Conservation (phyloP, 2,797 vertebrate genomes). For the Syncerus caffer region DNA sequence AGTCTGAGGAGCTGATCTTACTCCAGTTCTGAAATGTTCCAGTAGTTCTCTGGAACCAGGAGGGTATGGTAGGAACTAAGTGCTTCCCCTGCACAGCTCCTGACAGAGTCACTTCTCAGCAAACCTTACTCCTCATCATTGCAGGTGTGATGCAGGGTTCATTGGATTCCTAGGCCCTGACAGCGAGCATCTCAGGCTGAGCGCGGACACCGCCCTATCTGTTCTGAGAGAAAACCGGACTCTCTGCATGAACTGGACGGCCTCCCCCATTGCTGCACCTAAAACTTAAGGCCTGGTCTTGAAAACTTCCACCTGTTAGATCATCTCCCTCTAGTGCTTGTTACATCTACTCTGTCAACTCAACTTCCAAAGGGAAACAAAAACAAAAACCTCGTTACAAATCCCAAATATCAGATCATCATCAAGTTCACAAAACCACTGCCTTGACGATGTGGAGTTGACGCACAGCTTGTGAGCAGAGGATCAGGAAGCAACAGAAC, state of each 20-base stretch:
- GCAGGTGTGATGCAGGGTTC: accelerated
- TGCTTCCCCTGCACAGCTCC: not conserved
- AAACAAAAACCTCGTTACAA: not conserved
- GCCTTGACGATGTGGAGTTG: not conserved
- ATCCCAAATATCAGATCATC: not conserved
- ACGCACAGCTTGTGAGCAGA: not conserved
- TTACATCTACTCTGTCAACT: not conserved
- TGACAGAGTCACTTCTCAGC: not conserved
- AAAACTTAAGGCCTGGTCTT: not conserved
- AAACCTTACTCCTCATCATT: accelerated
- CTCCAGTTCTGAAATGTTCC: not conserved
- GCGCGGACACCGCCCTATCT: no score
- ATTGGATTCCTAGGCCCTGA: not conserved
- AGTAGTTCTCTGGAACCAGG: not conserved
- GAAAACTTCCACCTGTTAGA: not conserved
- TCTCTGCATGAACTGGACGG: not conserved
- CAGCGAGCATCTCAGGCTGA: not conserved
- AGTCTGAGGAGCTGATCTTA: not conserved
- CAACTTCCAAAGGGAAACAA: not conserved
- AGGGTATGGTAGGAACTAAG: not conserved
- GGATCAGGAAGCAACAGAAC: not conserved
- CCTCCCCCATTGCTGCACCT: not conserved
- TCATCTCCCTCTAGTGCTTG: not conserved
- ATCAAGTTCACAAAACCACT: not conserved
- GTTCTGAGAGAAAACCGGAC: not conserved